A percentile compares a stretch with the other conserved stretches of the same genome.
phyloP scores from a whole-genome alignment of 1,140 invertebrate genomes.

The Meloidogyne floridensis region DNA sequence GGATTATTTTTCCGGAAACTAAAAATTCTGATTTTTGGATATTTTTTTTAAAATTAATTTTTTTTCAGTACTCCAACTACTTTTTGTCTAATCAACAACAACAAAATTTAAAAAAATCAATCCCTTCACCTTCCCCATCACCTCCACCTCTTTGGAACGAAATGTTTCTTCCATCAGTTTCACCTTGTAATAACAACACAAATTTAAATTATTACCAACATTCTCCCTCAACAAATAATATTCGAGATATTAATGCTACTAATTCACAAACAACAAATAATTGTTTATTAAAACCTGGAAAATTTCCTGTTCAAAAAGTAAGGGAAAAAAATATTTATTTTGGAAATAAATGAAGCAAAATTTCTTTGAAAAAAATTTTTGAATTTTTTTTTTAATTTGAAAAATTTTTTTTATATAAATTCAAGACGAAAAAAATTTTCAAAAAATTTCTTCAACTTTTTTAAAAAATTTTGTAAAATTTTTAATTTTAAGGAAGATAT shows the following conservation, averaged over 20 bases:
- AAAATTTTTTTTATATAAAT: too few relatives aligned
- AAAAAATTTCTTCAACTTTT: neutral
- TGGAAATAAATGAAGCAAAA: neutral
- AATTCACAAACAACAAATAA: neutral
- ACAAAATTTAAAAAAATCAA: neutral
- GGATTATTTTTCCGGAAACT: too few relatives aligned
- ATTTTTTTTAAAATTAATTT: neutral
- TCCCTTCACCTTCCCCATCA: neutral
- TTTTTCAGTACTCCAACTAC: slow-evolving; percentile 6
- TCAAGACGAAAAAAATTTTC: too few relatives aligned
- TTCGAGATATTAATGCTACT: too few relatives aligned
- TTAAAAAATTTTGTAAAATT: neutral
- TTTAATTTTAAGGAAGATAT: neutral
- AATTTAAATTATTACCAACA: neutral
- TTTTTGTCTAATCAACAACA: slow-evolving; percentile 26
- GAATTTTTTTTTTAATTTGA: too few relatives aligned
- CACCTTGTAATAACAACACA: neutral
- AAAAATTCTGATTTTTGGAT: neutral
- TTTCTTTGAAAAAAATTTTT: too few relatives aligned
- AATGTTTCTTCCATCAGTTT: neutral
- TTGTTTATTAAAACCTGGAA: slow-evolving; percentile 16
- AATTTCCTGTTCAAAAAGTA: slow-evolving; percentile 29
- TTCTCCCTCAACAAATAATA: neutral
- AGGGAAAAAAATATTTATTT: neutral
- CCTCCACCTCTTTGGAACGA: neutral